Base-by-base conservation (phyloP, 2,888 invertebrate genomes). In the Hypomecis punctinalis region DNA sequence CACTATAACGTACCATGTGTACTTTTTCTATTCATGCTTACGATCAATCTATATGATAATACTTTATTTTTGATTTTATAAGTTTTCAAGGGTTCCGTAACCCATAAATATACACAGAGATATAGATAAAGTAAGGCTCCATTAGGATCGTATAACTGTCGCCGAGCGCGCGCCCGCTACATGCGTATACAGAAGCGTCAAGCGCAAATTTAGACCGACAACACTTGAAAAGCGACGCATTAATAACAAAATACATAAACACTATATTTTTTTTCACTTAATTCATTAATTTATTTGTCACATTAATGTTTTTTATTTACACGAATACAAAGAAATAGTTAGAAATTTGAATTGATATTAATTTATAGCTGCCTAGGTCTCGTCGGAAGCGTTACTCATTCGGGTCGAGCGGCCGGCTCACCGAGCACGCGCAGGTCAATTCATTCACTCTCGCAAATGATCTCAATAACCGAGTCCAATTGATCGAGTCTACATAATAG, bases 241-340 rank as follows among this genome's bases (percentile, higher is more conserved):
- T 35, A 5, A 13, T 36, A 61, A 61, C 61, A 54, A 61, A 61
- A 54, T 54, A 60, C 13, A 60, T 46, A 37, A 49, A 59, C 45
- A 37, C 47, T 60, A 46, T 36, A 36, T n/a, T 57, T n/a, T 33
- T 33, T 53, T 33, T 39, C 9, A 6, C 47, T 60, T 39, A 53
- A 49, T 53, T 33, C n/a, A 39, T 46, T 39, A 39, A 13, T 37
- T 63, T 53, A 63, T 57, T 63, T 57, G 56, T 63, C 56, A 52
- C 47, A 53, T 52, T 55, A 48, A 33, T 55, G 55, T 39, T 49
- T 37, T n/a, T 46, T 51, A 51, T 51, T 51, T 51, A 51, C 51
- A 51, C 51, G 13, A 39, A 5, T 51, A 51, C 39, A 23, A 39
- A 13, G 51, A 51, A 51, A n/a, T 51, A 51, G 37, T 51, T 37